phyloP scores from a whole-genome alignment of 1,140 invertebrate species.

The Radopholus similis region DNA sequence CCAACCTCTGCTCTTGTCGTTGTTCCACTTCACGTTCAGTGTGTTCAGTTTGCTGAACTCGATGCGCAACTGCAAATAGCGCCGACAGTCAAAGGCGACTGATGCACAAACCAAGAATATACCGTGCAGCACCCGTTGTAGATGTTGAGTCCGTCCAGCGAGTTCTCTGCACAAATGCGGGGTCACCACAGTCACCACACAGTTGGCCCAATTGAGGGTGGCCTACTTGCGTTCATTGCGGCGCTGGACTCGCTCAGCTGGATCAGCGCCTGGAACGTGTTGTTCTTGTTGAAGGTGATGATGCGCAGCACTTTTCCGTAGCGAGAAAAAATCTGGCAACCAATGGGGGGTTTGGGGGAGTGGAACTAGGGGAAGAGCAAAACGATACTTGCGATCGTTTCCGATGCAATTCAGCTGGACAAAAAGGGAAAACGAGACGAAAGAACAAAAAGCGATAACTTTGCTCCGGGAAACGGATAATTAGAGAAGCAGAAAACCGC shows the following conservation, averaged over 20 bases:
- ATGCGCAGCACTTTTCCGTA: constrained; percentile 97
- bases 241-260: constrained; percentile 93
- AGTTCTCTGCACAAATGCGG: not conserved
- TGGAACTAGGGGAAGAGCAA: too few species aligned
- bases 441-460: too few species aligned
- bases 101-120: too few species aligned
- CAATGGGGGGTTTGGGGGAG: too few species aligned
- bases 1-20: constrained; percentile 98
- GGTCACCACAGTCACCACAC: not conserved
- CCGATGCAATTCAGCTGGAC: too few species aligned
- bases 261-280: constrained; percentile 97
- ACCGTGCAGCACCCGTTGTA: constrained; percentile 99
- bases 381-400: too few species aligned
- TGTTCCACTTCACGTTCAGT: constrained; percentile 98
- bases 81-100: too few species aligned
- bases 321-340: constrained; percentile 89
- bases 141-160: constrained; percentile 91
- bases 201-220: constrained; percentile 56
- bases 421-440: too few species aligned
- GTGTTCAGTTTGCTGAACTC: constrained; percentile 97
- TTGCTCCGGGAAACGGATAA: too few species aligned
- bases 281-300: constrained; percentile 98
- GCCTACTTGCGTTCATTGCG: constrained; percentile 86
- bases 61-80: constrained; percentile 68
- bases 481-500: too few species aligned